Percentiles rank a stretch among this genome's conserved stretches.
Conservation (phyloP, 92 coral and sea anemone species). For the Scolanthus callimorphus region DNA sequence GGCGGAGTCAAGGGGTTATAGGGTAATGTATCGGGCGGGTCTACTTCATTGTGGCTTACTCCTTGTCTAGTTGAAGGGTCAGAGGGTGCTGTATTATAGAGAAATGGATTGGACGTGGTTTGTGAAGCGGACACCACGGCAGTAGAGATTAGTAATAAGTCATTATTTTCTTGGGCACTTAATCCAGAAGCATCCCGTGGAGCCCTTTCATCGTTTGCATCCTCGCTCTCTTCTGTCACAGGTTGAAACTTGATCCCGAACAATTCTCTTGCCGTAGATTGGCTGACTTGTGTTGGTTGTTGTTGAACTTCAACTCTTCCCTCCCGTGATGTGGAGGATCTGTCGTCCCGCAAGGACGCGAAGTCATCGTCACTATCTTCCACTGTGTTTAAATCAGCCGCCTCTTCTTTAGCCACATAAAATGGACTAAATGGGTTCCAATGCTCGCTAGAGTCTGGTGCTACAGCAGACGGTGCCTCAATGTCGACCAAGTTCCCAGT, state of each 20-base stretch:
- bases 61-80: background rate
- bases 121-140: constrained; percentile 6
- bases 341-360: constrained; percentile 57
- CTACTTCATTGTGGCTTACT: constrained; percentile 37
- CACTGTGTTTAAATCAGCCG: constrained; percentile 10
- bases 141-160: constrained; percentile 19
- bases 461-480: constrained; percentile 27
- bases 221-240: constrained; percentile 15
- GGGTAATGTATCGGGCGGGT: constrained; percentile 2
- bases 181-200: no score
- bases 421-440: constrained; percentile 90
- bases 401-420: constrained; percentile 51
- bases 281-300: no score
- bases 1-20: constrained; percentile 32
- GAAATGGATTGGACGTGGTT: constrained; percentile 15
- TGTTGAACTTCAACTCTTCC: no score
- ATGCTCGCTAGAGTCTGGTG: constrained; percentile 52
- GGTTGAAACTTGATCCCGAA: constrained; percentile 64
- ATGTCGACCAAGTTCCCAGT: constrained; percentile 57
- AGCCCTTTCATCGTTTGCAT: no score
- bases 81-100: background rate
- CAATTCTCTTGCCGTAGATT: constrained; percentile 45
- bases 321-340: background rate
- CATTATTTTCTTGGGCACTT: no score
- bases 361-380: constrained; percentile 63